phyloP scores from a whole-genome alignment of 2,113 vertebrate species.

The Equus quagga region DNA sequence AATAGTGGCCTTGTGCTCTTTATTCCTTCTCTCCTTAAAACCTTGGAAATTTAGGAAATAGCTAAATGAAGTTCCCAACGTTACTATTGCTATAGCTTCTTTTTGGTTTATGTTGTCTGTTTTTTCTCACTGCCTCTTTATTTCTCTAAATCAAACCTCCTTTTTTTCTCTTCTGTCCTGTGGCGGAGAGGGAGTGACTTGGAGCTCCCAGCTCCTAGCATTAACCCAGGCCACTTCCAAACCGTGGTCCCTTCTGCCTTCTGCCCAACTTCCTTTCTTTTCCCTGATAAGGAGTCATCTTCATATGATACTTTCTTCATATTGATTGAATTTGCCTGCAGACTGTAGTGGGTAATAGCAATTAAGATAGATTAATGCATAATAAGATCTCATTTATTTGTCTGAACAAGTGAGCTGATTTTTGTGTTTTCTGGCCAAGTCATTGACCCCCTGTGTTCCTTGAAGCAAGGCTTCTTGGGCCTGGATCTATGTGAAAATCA shows the following conservation, averaged over 20 bases:
- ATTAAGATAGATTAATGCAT: slow-evolving; percentile 31
- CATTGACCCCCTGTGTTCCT: not conserved
- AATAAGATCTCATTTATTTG: not conserved
- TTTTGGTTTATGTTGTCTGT: not conserved
- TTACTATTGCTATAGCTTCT: not conserved
- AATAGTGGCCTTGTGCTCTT: not conserved
- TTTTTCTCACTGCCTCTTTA: not conserved
- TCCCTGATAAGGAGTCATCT: not conserved
- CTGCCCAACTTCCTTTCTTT: not conserved
- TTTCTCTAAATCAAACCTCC: not conserved
- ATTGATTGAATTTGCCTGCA: slow-evolving; percentile 38
- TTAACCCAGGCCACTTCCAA: not conserved
- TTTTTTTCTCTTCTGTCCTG: not conserved
- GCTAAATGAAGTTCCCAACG: not conserved
- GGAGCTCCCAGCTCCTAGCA: not conserved
- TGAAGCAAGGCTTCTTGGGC: not conserved
- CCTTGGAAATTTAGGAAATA: not conserved
- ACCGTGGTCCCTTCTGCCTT: not conserved
- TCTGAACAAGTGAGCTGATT: slow-evolving; percentile 13
- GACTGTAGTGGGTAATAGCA: slow-evolving; percentile 9
- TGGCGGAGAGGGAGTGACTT: not conserved
- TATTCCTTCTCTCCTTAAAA: slow-evolving; percentile 1
- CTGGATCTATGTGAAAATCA: not conserved
- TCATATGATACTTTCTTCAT: not conserved
- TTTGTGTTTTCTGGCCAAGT: not conserved